Evolutionary conservation across 2,113 vertebrate genomes (phyloP), one percentile per base, ranked within the genome.

Genomic region (Syngnathus scovelli): DNA sequence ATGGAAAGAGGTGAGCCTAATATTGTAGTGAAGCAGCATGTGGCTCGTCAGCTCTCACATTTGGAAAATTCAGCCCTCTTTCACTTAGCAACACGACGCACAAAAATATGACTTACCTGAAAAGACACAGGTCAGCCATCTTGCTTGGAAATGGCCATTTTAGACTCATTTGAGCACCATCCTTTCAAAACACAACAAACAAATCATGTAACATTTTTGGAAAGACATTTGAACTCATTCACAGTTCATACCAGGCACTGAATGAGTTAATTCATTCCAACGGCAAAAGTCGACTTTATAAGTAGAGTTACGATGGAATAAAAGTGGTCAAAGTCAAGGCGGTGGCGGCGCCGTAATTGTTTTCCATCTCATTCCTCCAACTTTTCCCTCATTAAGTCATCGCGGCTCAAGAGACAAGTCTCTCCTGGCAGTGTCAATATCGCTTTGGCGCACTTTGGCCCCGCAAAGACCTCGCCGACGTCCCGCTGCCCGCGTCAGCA

Each of bases 401-500:
- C 61, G 77, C 48, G 72, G 79, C 36, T 46, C 73, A 72, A 27
- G 77, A 86, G 83, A 85, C 83, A 78, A 72, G 68, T 79, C 76
- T 81, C 76, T 83, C 72, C 84, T 70, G 78, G 78, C 59, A 7
- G 88, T 69, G 78, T 91, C 89, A 83, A 89, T 89, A 90, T 81
- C 62, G 70, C 77, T 84, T 89, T 89, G 89, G 86, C 87, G 85
- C 85, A 85, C 83, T 85, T 85, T 79, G 83, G 77, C 85, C 65
- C 52, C 79, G 77, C 70, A 85, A 23, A 89, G 43, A 88, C 81
- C 83, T 67, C 74, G 44, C 61, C 75, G 39, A 78, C 84, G 37
- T 39, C 59, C 59, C 19, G 38, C 38, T 37, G 36, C 86, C 85
- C 77, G 83, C 78, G 83, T 93, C 90, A 81, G 80, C 86, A 92